Evolutionary conservation across 2,888 invertebrate species (phyloP).

Genomic region (Sesia bembeciformis): DNA sequence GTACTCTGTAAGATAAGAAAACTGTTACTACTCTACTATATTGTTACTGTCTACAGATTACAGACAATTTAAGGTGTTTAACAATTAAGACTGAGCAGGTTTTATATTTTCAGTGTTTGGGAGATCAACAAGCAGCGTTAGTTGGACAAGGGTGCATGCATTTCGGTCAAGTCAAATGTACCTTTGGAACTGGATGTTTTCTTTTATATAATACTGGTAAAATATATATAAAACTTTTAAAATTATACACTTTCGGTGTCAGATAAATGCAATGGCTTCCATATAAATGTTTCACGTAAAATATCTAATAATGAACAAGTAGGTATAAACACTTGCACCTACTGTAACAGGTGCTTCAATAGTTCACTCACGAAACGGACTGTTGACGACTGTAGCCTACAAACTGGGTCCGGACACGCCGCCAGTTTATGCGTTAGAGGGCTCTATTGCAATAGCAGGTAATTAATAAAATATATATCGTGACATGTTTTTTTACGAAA

Average conservation of each 20-base stretch:
- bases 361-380: conserved; percentile 88
- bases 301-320: no score
- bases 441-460: conserved; percentile 90
- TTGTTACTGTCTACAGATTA: no score
- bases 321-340: no score
- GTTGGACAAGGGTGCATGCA: conserved; percentile 93
- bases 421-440: conserved; percentile 91
- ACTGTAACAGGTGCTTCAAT: conserved; percentile 75
- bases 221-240: neutral
- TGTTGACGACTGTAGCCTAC: conserved; percentile 93
- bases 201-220: conserved; percentile 93
- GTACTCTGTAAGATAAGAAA: no score
- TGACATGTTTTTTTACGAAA: no score
- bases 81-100: neutral
- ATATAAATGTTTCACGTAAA: no score
- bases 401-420: conserved; percentile 85
- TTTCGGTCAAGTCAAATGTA: conserved; percentile 93
- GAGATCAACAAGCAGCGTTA: conserved; percentile 96
- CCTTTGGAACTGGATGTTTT: conserved; percentile 97
- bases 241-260: neutral
- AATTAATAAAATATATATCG: no score
- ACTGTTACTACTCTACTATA: no score
- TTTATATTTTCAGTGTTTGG: conserved; percentile 79
- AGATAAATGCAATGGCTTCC: no score
- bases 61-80: neutral